Conservation (phyloP, 2,113 vertebrate genomes). For the Aspidoscelis tigris region DNA sequence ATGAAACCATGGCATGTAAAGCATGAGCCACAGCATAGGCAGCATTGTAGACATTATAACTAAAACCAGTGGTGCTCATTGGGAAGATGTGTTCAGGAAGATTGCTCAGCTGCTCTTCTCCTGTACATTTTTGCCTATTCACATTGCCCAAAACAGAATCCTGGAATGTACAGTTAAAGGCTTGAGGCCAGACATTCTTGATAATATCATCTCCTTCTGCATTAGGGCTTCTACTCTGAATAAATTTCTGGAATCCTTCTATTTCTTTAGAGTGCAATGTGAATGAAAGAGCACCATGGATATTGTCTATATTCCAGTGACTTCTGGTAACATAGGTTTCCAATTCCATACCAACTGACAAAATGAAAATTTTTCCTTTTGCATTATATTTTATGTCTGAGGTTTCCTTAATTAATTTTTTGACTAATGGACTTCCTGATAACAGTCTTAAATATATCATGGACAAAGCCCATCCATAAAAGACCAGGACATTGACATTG, state of each 20-base stretch:
- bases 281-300: not conserved
- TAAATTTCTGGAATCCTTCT: not conserved
- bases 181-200: not conserved
- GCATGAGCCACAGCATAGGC: too few species aligned
- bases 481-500: not conserved
- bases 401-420: not conserved
- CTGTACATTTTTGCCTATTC: not conserved
- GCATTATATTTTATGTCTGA: not conserved
- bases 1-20: not conserved
- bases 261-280: not conserved
- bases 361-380: not conserved
- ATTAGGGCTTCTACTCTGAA: not conserved
- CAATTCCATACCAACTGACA: not conserved
- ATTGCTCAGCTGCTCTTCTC: not conserved
- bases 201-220: not conserved
- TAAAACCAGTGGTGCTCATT: not conserved
- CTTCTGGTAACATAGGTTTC: not conserved
- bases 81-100: not conserved
- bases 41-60: not conserved
- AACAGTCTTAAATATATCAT: not conserved
- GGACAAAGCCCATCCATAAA: not conserved
- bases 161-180: not conserved
- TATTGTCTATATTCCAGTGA: not conserved
- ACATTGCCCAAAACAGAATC: not conserved
- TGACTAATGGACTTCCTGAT: not conserved